Percentiles rank a stretch among this genome's conserved stretches.
Conservation (phyloP, 2,113 vertebrate species). For the Centropristis striata region DNA sequence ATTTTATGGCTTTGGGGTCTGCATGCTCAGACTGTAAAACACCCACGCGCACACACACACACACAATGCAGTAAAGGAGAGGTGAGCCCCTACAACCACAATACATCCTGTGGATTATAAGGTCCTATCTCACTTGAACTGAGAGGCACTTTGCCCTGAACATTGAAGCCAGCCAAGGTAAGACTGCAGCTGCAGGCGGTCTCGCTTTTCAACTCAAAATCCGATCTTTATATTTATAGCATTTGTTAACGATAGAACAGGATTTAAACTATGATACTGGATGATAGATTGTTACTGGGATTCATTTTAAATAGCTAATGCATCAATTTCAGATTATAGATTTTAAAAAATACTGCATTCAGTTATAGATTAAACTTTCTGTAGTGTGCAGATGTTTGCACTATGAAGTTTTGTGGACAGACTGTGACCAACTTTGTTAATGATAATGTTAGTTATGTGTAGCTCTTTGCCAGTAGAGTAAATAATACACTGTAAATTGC, state of each 20-base stretch:
- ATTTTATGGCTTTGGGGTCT: conserved; percentile 45
- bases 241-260: not conserved
- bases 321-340: not conserved
- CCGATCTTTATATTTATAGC: not conserved
- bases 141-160: conserved; percentile 29
- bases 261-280: conserved; percentile 4
- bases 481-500: conserved; percentile 32
- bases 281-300: not conserved
- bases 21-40: conserved; percentile 30
- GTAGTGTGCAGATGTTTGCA: conserved; percentile 22
- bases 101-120: conserved; percentile 44
- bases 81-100: conserved; percentile 37
- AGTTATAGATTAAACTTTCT: not conserved
- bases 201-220: conserved; percentile 13
- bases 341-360: not conserved
- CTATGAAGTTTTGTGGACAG: conserved; percentile 25
- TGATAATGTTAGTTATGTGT: conserved; percentile 42
- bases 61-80: conserved; percentile 21
- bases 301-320: not conserved
- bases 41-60: not conserved
- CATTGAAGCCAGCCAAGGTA: conserved; percentile 59
- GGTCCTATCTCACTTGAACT: conserved; percentile 35
- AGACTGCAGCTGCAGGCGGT: conserved; percentile 41
- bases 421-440: conserved; percentile 25
- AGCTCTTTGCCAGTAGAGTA: conserved; percentile 20